Conservation (phyloP, 2,888 invertebrate species). For the Aethes cnicana region DNA sequence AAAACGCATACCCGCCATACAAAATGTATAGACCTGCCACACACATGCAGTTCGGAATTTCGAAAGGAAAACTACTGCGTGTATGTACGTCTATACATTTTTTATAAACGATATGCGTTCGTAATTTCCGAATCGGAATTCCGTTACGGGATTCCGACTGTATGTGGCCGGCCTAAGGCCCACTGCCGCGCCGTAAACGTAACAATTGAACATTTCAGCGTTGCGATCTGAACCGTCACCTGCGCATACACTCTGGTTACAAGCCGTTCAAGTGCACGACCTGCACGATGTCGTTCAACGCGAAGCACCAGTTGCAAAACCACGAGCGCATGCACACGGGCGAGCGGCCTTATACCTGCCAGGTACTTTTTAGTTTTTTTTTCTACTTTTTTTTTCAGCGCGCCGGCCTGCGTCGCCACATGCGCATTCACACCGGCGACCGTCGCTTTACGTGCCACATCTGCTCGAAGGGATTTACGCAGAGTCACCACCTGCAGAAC, state of each 20-base stretch:
- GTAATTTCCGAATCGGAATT: too few species aligned
- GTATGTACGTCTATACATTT: too few species aligned
- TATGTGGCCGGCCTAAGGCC: too few species aligned
- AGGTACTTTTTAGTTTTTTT: slow-evolving; percentile 60
- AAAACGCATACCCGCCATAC: too few species aligned
- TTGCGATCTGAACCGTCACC: slow-evolving; percentile 77
- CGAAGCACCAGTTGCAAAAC: slow-evolving; percentile 79
- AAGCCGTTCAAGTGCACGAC: slow-evolving; percentile 76
- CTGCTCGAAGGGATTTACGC: slow-evolving; percentile 59
- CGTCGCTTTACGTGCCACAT: slow-evolving; percentile 57
- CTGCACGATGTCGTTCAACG: slow-evolving; percentile 79
- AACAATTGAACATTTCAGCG: slow-evolving; percentile 54
- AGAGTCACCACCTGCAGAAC: slow-evolving; percentile 61
- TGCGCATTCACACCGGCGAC: slow-evolving; percentile 60
- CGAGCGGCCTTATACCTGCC: slow-evolving; percentile 74
- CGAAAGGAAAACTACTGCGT: too few species aligned
- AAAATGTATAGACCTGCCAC: too few species aligned
- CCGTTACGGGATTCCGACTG: too few species aligned
- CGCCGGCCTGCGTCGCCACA: slow-evolving; percentile 56
- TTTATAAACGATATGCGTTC: too few species aligned
- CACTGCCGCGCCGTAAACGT: slow-evolving; percentile 1
- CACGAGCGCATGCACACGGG: slow-evolving; percentile 80
- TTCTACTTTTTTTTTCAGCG: slow-evolving; percentile 48
- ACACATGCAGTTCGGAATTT: too few species aligned
- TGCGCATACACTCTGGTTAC: slow-evolving; percentile 79